Percentiles rank a stretch among this genome's conserved stretches.
phyloP scores from a whole-genome alignment of 2,888 invertebrate genomes.

The Lobophora halterata region DNA sequence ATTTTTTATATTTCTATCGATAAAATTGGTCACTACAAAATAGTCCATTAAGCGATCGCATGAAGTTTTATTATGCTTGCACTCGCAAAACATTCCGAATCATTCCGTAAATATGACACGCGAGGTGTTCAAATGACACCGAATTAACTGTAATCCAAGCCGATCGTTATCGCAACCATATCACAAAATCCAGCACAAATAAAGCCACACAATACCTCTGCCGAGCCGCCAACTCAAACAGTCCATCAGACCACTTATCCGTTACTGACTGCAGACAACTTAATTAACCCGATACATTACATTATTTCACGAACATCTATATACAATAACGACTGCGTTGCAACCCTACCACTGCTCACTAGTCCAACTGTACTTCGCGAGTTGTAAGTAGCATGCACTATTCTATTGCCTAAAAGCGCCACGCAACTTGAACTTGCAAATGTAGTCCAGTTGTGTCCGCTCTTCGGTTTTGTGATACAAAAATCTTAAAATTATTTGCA shows the following conservation, averaged over 20 bases:
- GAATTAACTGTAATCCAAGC: slow-evolving; percentile 36
- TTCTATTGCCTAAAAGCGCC: too few species aligned
- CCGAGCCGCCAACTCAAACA: slow-evolving; percentile 11
- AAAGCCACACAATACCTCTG: slow-evolving; percentile 18
- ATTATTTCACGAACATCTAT: slow-evolving; percentile 5
- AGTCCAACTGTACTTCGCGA: slow-evolving; percentile 19
- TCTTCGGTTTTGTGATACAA: background rate
- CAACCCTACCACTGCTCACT: slow-evolving; percentile 12
- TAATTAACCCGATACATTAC: slow-evolving; percentile 32
- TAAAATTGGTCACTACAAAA: slow-evolving; percentile 81
- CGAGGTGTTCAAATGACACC: slow-evolving; percentile 42
- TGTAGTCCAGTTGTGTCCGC: too few species aligned
- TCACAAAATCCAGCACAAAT: slow-evolving; percentile 25
- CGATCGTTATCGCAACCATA: slow-evolving; percentile 36
- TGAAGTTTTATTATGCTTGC: slow-evolving; percentile 67
- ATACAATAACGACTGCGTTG: slow-evolving; percentile 10
- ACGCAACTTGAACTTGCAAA: too few species aligned
- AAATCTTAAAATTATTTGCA: slow-evolving; percentile 1
- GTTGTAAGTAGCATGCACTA: slow-evolving; percentile 1
- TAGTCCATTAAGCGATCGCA: slow-evolving; percentile 76
- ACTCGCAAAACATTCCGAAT: slow-evolving; percentile 58
- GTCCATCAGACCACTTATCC: background rate
- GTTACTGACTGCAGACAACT: slow-evolving; percentile 31
- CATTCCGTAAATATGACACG: slow-evolving; percentile 32
- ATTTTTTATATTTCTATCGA: slow-evolving; percentile 68